Evolutionary conservation across 1,140 invertebrate species (phyloP), one percentile per base, ranked within the genome.

Genomic region (Drosophila nasuta): DNA sequence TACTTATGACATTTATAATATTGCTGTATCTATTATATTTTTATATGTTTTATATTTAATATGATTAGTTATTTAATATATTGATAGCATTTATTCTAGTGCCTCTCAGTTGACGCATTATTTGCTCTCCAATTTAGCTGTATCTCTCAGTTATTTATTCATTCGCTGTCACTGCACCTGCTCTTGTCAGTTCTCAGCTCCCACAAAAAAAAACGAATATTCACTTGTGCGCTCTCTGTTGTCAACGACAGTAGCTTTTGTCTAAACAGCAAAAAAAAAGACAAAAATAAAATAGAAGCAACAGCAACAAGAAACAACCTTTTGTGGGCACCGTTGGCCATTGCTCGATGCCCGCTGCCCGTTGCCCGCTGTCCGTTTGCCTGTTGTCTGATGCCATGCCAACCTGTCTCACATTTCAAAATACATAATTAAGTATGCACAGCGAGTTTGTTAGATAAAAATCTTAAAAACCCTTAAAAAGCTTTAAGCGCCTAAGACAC

Each of bases 391-490:
- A 68, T 69, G 33, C 74, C 43, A 81, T 71, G 82, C 82, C 75
- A 88, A 88, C 85, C 85, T 89, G 85, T 89, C 85, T 89, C 81
- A 89, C 85, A 89, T 89, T 89, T 89, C 85, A 89, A 89, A 89
- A 89, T 88, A 87, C 83, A 87, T 89, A 89, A 89, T 89, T 89
- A 89, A 89, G 85, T 89, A 89, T 89, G 85, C 85, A 89, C 85
- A 89, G 85, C 85, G 85, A 89, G 85, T 89, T 81, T 89, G 85
- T 89, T 89, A 89, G 85, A 89, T 89, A 89, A 89, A 88, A 89
- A 89, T 89, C 85, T 89, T 89, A 89, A 89, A 89, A 89, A 89
- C 85, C 85, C 85, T 89, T 89, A 89, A 89, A 89, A 89, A 89
- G 85, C 85, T 89, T 89, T 89, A 89, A 89, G 85, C 85, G 85